A percentile compares a stretch with the other conserved stretches of the same genome.
Evolutionary conservation across 2,113 vertebrate species (phyloP).

Genomic region (Felis chaus): DNA sequence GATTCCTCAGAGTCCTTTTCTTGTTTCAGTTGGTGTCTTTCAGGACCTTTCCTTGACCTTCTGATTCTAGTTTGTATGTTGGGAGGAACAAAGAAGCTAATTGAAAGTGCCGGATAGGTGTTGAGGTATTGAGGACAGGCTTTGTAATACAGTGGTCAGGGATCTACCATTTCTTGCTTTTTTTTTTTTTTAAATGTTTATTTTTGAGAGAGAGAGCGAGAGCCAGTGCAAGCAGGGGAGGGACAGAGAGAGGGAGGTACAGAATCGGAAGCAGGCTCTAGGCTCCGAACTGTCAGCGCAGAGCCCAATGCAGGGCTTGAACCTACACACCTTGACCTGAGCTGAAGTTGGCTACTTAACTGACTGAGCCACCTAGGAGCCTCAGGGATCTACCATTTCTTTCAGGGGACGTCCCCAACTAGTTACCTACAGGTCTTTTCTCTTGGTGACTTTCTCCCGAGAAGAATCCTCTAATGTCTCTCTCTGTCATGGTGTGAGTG

Average conservation of each 20-base stretch:
- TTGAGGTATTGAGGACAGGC: background rate
- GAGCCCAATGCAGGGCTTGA: too few relatives aligned
- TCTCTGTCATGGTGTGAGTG: accelerated
- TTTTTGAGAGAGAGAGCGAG: too few relatives aligned
- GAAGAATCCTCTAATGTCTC: background rate
- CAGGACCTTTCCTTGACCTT: background rate
- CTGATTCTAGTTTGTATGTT: background rate
- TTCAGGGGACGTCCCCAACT: background rate
- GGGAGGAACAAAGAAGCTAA: background rate
- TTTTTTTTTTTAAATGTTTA: too few relatives aligned
- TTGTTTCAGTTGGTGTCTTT: background rate
- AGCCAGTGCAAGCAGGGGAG: too few relatives aligned
- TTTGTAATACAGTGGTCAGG: background rate
- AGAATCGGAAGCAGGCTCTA: too few relatives aligned
- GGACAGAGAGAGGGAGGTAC: too few relatives aligned
- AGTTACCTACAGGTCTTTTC: background rate
- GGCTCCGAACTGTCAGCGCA: too few relatives aligned
- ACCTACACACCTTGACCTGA: too few relatives aligned
- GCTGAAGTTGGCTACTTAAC: too few relatives aligned
- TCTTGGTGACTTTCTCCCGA: background rate
- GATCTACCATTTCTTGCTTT: background rate
- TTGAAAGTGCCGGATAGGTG: background rate
- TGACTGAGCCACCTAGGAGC: too few relatives aligned
- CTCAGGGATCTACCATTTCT: background rate
- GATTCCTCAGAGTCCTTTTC: background rate